Conservation (phyloP, 92 coral and sea anemone genomes). For the Phenganax stokvisi region DNA sequence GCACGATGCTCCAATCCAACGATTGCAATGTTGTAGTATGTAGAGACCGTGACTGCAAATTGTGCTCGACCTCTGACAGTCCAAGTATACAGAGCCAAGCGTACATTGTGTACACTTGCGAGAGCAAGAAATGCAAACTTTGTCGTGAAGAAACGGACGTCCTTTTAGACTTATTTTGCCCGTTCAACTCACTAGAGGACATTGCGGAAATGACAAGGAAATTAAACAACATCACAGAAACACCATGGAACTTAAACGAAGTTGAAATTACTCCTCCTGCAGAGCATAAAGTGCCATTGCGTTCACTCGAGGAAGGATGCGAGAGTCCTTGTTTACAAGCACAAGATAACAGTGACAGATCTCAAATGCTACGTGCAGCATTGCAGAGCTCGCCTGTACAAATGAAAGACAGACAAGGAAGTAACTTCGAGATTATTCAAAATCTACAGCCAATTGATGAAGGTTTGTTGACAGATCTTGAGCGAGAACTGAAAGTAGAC, state of each 20-base stretch:
- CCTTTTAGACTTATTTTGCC: constrained; percentile 35
- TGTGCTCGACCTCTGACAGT: constrained; percentile 3
- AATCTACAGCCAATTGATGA: constrained; percentile 29
- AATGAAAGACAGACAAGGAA: neutral
- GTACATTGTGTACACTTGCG: constrained; percentile 31
- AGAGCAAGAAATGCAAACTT: constrained; percentile 25
- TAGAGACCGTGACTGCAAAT: constrained; percentile 28
- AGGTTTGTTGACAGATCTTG: constrained; percentile 16
- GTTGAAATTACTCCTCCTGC: neutral
- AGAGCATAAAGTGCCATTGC: neutral
- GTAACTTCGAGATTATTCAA: constrained; percentile 18
- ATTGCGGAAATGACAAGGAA: constrained; percentile 32
- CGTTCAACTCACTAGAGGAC: constrained; percentile 28
- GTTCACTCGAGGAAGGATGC: neutral
- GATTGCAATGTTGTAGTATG: constrained; percentile 17
- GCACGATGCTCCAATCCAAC: constrained; percentile 20
- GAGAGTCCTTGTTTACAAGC: neutral
- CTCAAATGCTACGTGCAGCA: constrained; percentile 10
- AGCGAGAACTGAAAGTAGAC: constrained; percentile 29
- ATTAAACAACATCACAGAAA: constrained; percentile 14
- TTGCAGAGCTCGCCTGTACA: neutral
- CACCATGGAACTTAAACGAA: neutral
- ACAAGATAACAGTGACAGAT: neutral
- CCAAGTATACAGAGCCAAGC: neutral
- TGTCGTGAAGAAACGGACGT: constrained; percentile 37